Conservation (phyloP, 2,797 vertebrate species). For the Lepus townsendii region DNA sequence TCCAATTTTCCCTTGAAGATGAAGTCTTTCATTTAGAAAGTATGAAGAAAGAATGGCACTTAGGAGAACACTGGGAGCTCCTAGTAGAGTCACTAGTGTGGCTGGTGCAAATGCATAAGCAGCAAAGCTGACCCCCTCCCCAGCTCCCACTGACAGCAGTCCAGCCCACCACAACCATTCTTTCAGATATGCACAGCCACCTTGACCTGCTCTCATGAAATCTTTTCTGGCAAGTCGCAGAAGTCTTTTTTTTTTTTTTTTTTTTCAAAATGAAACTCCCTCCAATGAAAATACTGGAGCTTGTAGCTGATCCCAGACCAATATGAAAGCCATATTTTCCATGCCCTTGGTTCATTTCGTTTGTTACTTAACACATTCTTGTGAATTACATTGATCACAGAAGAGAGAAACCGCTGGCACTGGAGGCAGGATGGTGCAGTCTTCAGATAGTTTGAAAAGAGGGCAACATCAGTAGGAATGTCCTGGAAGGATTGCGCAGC, state of each 20-base stretch:
- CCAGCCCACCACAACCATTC: conserved; percentile 99
- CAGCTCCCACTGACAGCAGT: conserved; percentile 98
- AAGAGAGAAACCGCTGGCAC: conserved; percentile 86
- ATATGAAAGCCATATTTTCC: conserved; percentile 98
- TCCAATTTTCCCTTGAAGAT: too few relatives aligned
- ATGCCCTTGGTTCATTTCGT: conserved; percentile 94
- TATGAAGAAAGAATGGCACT: too few relatives aligned
- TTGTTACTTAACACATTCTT: conserved; percentile 79
- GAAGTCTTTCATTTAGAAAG: too few relatives aligned
- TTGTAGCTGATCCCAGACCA: conserved; percentile 96
- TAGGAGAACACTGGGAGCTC: too few relatives aligned
- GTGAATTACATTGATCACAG: conserved; percentile 92
- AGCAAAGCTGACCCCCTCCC: conserved; percentile 97
- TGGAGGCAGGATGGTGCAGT: conserved; percentile 81
- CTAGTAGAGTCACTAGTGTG: too few relatives aligned
- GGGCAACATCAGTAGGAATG: too few relatives aligned
- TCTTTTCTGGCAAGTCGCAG: conserved; percentile 96
- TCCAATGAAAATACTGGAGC: conserved; percentile 99
- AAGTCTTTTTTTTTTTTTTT: conserved; percentile 93
- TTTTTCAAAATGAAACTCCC: conserved; percentile 99
- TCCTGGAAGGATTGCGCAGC: too few relatives aligned
- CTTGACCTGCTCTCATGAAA: conserved; percentile 97
- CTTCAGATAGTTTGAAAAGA: conserved; percentile 77
- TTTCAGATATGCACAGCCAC: conserved; percentile 98
- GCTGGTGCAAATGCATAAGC: too few relatives aligned